Percentiles rank a stretch among this genome's conserved stretches.
These are phyloP conservation scores for Hyles vespertilio DNA, from an alignment of 1,140 invertebrate genomes.

Conservation along the genomic window DNA sequence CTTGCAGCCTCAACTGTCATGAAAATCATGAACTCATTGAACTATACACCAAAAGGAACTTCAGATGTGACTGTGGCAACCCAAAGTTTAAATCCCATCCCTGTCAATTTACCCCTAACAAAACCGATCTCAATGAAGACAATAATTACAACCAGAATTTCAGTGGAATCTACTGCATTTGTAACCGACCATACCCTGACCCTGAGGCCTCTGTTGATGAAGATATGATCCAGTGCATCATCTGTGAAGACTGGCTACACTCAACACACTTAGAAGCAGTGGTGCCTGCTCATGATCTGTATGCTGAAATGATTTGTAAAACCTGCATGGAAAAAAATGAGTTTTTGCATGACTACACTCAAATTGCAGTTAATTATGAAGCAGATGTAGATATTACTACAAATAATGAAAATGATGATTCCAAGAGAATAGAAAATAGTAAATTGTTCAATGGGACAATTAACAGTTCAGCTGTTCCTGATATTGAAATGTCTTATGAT, in stretches of 20 bases:
- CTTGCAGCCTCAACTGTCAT: constrained; percentile 96
- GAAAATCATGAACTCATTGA: constrained; percentile 97
- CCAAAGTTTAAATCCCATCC: constrained; percentile 83
- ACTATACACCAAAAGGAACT: constrained; percentile 97
- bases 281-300: constrained; percentile 79
- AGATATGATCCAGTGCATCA: constrained; percentile 97
- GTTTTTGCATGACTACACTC: constrained; percentile 86
- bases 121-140: constrained; percentile 80
- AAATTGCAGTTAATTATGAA: constrained; percentile 53
- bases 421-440: no score
- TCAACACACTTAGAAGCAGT: constrained; percentile 83
- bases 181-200: constrained; percentile 96
- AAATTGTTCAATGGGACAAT: background rate
- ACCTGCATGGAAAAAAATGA: constrained; percentile 83
- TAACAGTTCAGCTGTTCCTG: background rate
- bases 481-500: background rate
- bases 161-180: constrained; percentile 93
- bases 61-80: constrained; percentile 98
- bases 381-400: constrained; percentile 27
- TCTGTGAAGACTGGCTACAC: constrained; percentile 99
- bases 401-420: background rate
- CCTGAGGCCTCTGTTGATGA: constrained; percentile 86
- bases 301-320: constrained; percentile 88
- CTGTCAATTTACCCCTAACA: constrained; percentile 85
- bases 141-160: constrained; percentile 98